Conservation (phyloP, 2,113 vertebrate species). For the Eolophus roseicapilla region DNA sequence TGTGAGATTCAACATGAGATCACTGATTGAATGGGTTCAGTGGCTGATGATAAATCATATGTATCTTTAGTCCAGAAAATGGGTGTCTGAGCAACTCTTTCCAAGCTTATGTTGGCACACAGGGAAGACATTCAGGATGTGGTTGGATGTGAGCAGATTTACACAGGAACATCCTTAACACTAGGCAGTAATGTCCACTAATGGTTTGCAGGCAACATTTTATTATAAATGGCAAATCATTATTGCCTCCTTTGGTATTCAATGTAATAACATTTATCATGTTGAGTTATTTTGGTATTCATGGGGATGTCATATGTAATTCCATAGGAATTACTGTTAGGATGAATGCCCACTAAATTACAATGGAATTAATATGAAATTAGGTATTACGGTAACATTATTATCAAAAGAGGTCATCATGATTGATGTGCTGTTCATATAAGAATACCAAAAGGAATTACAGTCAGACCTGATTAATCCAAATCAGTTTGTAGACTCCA, state of each 20-base stretch:
- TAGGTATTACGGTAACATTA: constrained; percentile 72
- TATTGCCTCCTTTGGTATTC: constrained; percentile 50
- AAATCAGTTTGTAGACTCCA: constrained; percentile 58
- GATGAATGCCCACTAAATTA: constrained; percentile 73
- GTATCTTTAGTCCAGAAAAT: not conserved
- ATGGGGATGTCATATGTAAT: constrained; percentile 61
- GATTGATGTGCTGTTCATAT: constrained; percentile 72
- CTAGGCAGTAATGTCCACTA: not conserved
- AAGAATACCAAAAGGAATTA: constrained; percentile 72
- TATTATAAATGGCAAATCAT: constrained; percentile 54
- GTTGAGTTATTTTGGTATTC: constrained; percentile 66
- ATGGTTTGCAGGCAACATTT: constrained; percentile 28
- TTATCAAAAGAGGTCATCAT: constrained; percentile 73
- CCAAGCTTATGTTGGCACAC: not conserved
- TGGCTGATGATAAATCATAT: not conserved
- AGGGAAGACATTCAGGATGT: not conserved
- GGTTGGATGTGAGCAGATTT: constrained; percentile 4
- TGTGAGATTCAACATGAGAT: not conserved
- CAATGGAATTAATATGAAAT: constrained; percentile 76
- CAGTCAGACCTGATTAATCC: constrained; percentile 66
- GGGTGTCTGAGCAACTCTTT: not conserved
- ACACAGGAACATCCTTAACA: not conserved
- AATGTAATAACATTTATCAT: constrained; percentile 56
- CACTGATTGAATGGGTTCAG: not conserved
- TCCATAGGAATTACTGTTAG: constrained; percentile 65